Percentiles rank a stretch among this genome's conserved stretches.
Conservation (phyloP, 2,797 vertebrate species). For the Phoxinus dragarum region DNA sequence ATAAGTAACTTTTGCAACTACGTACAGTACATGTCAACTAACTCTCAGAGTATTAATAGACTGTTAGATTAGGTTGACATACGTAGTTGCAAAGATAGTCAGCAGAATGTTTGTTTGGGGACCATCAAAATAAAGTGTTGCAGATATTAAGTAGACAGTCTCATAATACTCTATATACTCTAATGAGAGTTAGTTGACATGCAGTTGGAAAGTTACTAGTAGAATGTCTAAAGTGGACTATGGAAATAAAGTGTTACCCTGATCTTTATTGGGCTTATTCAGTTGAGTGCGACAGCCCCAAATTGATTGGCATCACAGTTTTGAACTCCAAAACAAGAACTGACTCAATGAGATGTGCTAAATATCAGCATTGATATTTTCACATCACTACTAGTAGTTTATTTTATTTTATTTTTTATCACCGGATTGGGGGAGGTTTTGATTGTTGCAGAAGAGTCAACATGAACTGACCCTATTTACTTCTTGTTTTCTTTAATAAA, state of each 20-base stretch:
- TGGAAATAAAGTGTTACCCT: not conserved
- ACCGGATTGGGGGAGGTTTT: not conserved
- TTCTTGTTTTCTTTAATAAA: not conserved
- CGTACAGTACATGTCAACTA: not conserved
- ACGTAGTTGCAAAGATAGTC: not conserved
- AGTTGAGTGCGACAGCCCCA: not conserved
- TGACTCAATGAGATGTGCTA: not conserved
- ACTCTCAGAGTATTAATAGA: not conserved
- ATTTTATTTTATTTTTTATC: not conserved
- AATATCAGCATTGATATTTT: constrained; percentile 7
- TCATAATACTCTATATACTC: too few relatives aligned
- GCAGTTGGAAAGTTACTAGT: too few relatives aligned
- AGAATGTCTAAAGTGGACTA: too few relatives aligned
- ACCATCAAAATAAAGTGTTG: not conserved
- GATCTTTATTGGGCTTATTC: constrained; percentile 1
- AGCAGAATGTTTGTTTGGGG: too few relatives aligned
- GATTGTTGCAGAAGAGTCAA: not conserved
- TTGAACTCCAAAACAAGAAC: not conserved
- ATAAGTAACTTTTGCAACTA: not conserved
- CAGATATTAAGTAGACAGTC: too few relatives aligned
- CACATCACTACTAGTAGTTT: not conserved
- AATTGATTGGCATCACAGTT: constrained; percentile 1
- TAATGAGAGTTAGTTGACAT: too few relatives aligned
- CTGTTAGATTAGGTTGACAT: not conserved
- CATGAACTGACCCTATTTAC: not conserved